Base-by-base conservation (phyloP, 2,888 invertebrate species). In the Charanyca ferruginea region DNA sequence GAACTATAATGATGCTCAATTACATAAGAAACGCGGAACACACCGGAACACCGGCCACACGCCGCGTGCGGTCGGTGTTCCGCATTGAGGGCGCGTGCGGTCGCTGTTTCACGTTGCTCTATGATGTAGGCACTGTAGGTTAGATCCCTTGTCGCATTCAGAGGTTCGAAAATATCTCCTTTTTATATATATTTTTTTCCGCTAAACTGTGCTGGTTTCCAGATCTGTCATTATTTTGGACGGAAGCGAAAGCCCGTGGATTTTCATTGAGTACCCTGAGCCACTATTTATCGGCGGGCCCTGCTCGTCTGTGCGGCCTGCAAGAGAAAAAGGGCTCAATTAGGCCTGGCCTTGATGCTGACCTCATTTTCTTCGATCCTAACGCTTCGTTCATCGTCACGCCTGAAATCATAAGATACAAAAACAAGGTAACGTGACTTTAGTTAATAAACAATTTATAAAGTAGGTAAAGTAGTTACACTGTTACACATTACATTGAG, bases 311-410 rank as follows among this genome's bases (percentile, higher is more conserved):
- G 2, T 96, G 96, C 61, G 96, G 96, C 9, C 85, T 97, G 52
- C 93, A 96, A 45, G 85, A 91, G 32, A 87, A 89, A 6, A 97
- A 97, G 84, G 97, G 97, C 0, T 89, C 94, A 55, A 91, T 97
- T 28, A 85, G 91, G 47, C 92, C 93, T 13, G 97, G 97, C n/a
- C 96, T 95, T 73, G 97, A 97, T 83, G 97, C 97, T 0, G 97
- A 97, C 87, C 96, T 97, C 62, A 96, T 97, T 69, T 93, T 97
- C 74, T 97, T 97, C 95, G 95, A 97, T 89, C 97, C 97, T 0
- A 95, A 96, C 20, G 95, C 95, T 53, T 93, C 94, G 47, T 96
- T 96, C 75, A 88, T 91, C 66, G 96, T 97, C 47, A 91, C 92
- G 44, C 90, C 95, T 42, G 93, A 95, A 18, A 91, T 93, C 22